phyloP scores from a whole-genome alignment of 2,797 vertebrate species.

The Selene dorsalis region DNA sequence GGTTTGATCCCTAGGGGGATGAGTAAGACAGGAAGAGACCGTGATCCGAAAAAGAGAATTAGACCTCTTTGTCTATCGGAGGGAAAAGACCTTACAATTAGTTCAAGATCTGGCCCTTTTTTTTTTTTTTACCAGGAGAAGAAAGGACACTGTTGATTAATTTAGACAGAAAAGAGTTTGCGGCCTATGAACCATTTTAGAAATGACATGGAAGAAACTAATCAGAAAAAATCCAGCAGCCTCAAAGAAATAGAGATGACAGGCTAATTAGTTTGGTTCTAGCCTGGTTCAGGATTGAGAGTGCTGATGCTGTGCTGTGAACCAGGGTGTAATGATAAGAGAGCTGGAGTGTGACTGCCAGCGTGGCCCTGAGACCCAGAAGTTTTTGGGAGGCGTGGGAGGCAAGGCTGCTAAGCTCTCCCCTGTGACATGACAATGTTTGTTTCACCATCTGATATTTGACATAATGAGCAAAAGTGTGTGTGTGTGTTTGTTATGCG shows the following conservation, averaged over 20 bases:
- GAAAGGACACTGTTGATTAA: conserved; percentile 71
- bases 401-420: conserved; percentile 56
- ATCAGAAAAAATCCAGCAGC: conserved; percentile 68
- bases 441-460: conserved; percentile 74
- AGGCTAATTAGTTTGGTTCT: conserved; percentile 78
- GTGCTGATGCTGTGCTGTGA: conserved; percentile 62
- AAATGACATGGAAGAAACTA: conserved; percentile 74
- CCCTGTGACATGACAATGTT: conserved; percentile 65
- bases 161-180: conserved; percentile 71
- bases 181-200: conserved; percentile 67
- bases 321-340: conserved; percentile 72
- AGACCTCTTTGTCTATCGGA: conserved; percentile 36
- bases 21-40: conserved; percentile 18
- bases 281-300: conserved; percentile 67
- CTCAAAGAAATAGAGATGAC: conserved; percentile 74
- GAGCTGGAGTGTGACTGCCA: conserved; percentile 63
- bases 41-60: conserved; percentile 36
- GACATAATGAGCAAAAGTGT: conserved; percentile 74
- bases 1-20: conserved; percentile 44
- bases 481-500: conserved; percentile 6
- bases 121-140: conserved; percentile 49
- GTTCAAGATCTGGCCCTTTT: conserved; percentile 56
- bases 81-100: conserved; percentile 65
- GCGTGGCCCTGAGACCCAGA: conserved; percentile 71
- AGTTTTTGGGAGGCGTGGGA: conserved; percentile 63